Base-by-base conservation (phyloP, 2,888 invertebrate species). In the Idaea aversata region DNA sequence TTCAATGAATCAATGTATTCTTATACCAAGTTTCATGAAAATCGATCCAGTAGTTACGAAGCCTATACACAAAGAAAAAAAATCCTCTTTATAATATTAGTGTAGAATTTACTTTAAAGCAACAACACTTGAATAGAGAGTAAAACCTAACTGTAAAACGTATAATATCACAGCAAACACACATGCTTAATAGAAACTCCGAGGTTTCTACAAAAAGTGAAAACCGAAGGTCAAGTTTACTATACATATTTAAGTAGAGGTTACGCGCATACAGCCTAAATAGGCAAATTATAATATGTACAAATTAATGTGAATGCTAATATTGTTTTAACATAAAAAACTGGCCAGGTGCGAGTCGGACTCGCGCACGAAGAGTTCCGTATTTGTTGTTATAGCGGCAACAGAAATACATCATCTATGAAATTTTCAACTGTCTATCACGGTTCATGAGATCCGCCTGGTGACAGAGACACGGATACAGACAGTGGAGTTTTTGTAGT, bases 201-300 rank as follows among this genome's bases (percentile, higher is more conserved):
- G 34, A 59, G 59, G 59, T 68, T 67, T 68, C 59, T 70, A 63
- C 61, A 58, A 61, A 59, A 25, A 67, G 68, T 62, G 68, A 68
- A 68, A 69, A 64, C 34, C 59, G 59, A 66, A 70, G 69, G 70
- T 71, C 66, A 72, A 59, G 67, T 64, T 67, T 68, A 64, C 63
- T 66, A 59, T 57, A 59, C 61, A 59, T 59, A 59, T 59, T 59
- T 16, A 64, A 66, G 63, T 63, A 65, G 63, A 66, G 67, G 65
- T 68, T 65, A 61, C 60, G 59, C 34, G 58, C 34, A 25, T 25
- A 25, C 59, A 34, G 13, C 15, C 59, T 59, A 59, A 25, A 59
- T 25, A 34, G 16, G 34, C 59, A 16, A 59, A 59, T 25, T 59
- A 47, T 36, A 35, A 61, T 61, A 66, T 70, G 62, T 61, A 61